A percentile compares a stretch with the other conserved stretches of the same genome.
These are phyloP conservation scores for Drosophila stalkeri DNA, from an alignment of 2,888 invertebrate genomes.

Conservation along the genomic window DNA sequence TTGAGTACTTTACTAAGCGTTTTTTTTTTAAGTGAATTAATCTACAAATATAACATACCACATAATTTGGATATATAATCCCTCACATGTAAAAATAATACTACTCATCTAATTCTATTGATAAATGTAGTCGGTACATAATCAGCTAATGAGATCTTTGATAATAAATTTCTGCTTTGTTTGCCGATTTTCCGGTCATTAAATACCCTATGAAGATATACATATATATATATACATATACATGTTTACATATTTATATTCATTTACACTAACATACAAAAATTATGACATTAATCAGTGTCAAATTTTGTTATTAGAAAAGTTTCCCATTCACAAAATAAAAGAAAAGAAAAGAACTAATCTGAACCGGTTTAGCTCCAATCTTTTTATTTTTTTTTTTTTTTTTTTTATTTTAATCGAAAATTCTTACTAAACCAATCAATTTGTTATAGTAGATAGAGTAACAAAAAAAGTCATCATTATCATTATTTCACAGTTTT, in stretches of 20 bases:
- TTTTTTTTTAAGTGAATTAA: background rate
- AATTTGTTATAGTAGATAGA: conserved; percentile 21
- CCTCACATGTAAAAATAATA: background rate
- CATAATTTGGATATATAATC: background rate
- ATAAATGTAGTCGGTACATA: conserved; percentile 5
- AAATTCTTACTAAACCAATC: conserved; percentile 32
- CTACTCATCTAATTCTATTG: background rate
- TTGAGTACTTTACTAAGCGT: background rate
- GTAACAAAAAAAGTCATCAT: background rate
- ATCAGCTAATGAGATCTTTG: conserved; percentile 7
- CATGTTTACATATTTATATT: conserved; percentile 1
- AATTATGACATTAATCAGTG: conserved; percentile 52
- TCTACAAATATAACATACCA: background rate
- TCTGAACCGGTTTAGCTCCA: conserved; percentile 18
- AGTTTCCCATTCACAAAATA: conserved; percentile 15
- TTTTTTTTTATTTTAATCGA: conserved; percentile 31
- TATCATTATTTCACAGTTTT: conserved; percentile 34
- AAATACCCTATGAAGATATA: conserved; percentile 19
- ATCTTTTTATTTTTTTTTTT: conserved; percentile 5
- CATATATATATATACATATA: background rate
- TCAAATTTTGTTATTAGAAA: conserved; percentile 40
- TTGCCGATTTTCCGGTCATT: conserved; percentile 16
- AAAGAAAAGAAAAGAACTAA: conserved; percentile 1
- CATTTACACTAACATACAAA: conserved; percentile 15
- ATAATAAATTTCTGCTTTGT: conserved; percentile 6